These are phyloP conservation scores for Streblospio benedicti DNA, from an alignment of 1,140 invertebrate species.

Conservation along the genomic window DNA sequence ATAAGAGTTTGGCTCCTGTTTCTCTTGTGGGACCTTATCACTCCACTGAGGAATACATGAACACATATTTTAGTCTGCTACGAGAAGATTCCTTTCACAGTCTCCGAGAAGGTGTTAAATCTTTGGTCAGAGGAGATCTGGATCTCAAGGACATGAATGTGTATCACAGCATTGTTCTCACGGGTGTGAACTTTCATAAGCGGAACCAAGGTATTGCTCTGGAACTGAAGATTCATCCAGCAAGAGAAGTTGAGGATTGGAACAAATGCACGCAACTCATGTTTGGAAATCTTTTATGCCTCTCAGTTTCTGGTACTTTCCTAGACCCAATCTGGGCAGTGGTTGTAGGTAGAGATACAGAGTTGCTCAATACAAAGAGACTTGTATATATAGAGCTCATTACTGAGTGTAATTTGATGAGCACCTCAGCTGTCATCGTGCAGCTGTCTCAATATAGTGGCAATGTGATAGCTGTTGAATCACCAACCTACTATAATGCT, in stretches of 20 bases:
- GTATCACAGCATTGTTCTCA: background rate
- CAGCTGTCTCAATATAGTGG: background rate
- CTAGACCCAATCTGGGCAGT: slow-evolving; percentile 3
- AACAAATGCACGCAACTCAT: slow-evolving; percentile 3
- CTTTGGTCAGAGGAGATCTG: background rate
- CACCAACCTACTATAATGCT: slow-evolving; percentile 6
- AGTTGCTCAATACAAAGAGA: background rate
- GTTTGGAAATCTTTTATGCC: slow-evolving; percentile 8
- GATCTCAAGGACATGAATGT: slow-evolving; percentile 8
- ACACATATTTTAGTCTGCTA: slow-evolving; percentile 9
- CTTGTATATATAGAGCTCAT: background rate
- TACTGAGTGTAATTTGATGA: background rate
- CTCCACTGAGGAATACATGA: background rate
- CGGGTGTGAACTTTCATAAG: background rate
- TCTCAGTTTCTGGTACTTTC: slow-evolving; percentile 5
- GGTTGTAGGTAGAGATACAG: background rate
- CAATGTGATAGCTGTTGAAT: background rate
- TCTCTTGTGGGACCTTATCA: background rate
- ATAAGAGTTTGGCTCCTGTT: background rate
- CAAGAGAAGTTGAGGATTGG: background rate
- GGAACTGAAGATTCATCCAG: background rate
- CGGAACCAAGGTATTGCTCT: background rate
- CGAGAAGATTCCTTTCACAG: slow-evolving; percentile 1
- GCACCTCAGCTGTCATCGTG: background rate
- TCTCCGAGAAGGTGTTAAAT: background rate